Conservation (phyloP, 1,140 invertebrate species). For the Aculops lycopersici region DNA sequence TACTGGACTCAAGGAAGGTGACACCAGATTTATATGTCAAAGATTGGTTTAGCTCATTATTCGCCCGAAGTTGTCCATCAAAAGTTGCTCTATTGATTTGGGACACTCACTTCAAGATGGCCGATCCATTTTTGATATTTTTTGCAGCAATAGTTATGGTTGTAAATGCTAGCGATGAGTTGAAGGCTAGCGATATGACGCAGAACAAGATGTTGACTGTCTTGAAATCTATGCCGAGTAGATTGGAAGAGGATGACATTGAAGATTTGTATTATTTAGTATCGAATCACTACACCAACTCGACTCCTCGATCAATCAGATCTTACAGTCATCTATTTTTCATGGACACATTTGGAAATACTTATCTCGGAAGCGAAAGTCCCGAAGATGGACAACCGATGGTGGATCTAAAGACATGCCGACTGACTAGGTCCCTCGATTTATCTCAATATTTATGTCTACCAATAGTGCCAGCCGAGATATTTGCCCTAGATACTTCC, state of each 20-base stretch:
- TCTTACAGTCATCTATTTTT: slow-evolving; percentile 5
- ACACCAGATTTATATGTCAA: slow-evolving; percentile 63
- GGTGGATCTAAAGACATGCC: not conserved
- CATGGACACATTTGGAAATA: slow-evolving; percentile 1
- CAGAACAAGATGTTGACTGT: slow-evolving; percentile 37
- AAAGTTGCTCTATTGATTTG: slow-evolving; percentile 64
- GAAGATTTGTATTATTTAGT: slow-evolving; percentile 79
- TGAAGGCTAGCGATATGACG: slow-evolving; percentile 36
- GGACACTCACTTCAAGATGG: slow-evolving; percentile 88
- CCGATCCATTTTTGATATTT: slow-evolving; percentile 80
- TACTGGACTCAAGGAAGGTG: slow-evolving; percentile 77
- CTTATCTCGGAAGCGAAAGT: not conserved
- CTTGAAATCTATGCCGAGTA: slow-evolving; percentile 39
- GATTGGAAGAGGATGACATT: slow-evolving; percentile 67
- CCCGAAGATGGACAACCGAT: not conserved
- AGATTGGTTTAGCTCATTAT: slow-evolving; percentile 63
- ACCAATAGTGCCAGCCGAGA: slow-evolving; percentile 38
- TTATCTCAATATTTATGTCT: slow-evolving; percentile 62
- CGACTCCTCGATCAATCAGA: slow-evolving; percentile 42
- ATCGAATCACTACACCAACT: slow-evolving; percentile 50
- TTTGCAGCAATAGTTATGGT: slow-evolving; percentile 79
- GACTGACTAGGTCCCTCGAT: slow-evolving; percentile 9
- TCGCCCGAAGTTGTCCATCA: slow-evolving; percentile 50
- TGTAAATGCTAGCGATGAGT: slow-evolving; percentile 69
- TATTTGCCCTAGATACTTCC: slow-evolving; percentile 1